Evolutionary conservation across 2,797 vertebrate species (phyloP), one percentile per base, ranked within the genome.

Genomic region (Ptychobarbus kaznakovi): DNA sequence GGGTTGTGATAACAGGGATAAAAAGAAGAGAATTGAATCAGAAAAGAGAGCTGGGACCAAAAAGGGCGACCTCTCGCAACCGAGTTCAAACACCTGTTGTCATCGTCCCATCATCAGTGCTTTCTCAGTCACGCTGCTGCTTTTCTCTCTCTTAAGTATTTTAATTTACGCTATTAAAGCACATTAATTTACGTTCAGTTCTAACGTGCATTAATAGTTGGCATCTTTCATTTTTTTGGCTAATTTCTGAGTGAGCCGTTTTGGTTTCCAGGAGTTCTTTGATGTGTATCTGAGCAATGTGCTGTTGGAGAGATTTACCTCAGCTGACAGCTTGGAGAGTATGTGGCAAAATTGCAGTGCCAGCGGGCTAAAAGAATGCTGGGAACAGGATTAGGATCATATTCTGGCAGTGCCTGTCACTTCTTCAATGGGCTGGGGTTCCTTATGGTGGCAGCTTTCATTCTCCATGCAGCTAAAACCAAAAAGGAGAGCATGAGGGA

Each of bases 341-440:
- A 93, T 94, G 94, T 94, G 94, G 94, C 93, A 93, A 95, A 95
- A 96, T 95, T 95, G 95, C 94, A 86, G 95, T 95, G 96, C 96
- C 96, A 92, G 95, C 91, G 93, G 95, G 95, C 95, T 93, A 96
- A 95, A 95, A 95, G 96, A 97, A 95, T 97, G 96, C 96, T 97
- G 92, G 96, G 96, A 97, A 97, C 95, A 95, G 97, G 97, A 97
- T 98, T 97, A 98, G 96, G 96, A 97, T 98, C 97, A 97, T 97
- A 97, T 98, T 97, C 96, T 97, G 96, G 96, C 95, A 96, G 96
- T 90, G 94, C 90, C 94, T 97, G 97, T 97, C 97, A 97, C 93
- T 92, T 76, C 82, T 95, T 97, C 96, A 98, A 97, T 97, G 96
- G 95, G 94, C 94, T 96, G 93, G 95, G 95, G 96, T 97, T 97